Conservation (phyloP, 2,797 vertebrate species). For the Macroramphosus scolopax region DNA sequence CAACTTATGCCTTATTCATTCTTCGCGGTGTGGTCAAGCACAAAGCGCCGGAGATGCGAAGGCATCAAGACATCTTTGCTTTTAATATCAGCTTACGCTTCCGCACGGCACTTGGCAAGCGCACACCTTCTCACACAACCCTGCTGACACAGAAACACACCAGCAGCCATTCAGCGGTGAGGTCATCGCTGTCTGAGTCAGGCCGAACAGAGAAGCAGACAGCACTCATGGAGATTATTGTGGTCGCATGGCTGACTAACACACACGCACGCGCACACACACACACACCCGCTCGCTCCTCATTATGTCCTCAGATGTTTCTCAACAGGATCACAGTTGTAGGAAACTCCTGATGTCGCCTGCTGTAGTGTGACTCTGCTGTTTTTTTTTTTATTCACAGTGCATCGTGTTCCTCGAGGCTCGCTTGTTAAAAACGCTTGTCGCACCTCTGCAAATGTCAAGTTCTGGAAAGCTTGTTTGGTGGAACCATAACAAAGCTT, state of each 20-base stretch:
- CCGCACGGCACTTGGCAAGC: constrained; percentile 1
- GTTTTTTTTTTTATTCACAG: not conserved
- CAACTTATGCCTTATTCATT: constrained; percentile 21
- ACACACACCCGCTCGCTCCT: constrained; percentile 17
- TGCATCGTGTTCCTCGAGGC: constrained; percentile 14
- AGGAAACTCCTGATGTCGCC: constrained; percentile 18
- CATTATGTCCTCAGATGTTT: constrained; percentile 16
- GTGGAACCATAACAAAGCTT: too few species aligned
- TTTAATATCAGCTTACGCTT: not conserved
- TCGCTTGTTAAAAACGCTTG: too few species aligned
- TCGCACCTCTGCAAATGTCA: constrained; percentile 7
- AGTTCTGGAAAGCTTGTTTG: not conserved
- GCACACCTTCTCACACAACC: constrained; percentile 16
- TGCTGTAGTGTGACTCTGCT: too few species aligned
- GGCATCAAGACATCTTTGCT: constrained; percentile 17
- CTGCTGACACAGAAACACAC: constrained; percentile 37
- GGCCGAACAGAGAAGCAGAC: constrained; percentile 39
- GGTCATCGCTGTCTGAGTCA: constrained; percentile 64
- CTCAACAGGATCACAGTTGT: constrained; percentile 27
- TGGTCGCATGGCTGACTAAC: constrained; percentile 36
- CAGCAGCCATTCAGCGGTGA: constrained; percentile 44
- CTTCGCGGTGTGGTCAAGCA: constrained; percentile 3
- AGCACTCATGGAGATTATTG: constrained; percentile 56
- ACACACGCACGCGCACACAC: constrained; percentile 4
- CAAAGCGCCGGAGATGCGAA: constrained; percentile 1